Percentiles rank a stretch among this genome's conserved stretches.
Evolutionary conservation across 2,888 invertebrate genomes (phyloP).

Genomic region (Agonopterix arenella): DNA sequence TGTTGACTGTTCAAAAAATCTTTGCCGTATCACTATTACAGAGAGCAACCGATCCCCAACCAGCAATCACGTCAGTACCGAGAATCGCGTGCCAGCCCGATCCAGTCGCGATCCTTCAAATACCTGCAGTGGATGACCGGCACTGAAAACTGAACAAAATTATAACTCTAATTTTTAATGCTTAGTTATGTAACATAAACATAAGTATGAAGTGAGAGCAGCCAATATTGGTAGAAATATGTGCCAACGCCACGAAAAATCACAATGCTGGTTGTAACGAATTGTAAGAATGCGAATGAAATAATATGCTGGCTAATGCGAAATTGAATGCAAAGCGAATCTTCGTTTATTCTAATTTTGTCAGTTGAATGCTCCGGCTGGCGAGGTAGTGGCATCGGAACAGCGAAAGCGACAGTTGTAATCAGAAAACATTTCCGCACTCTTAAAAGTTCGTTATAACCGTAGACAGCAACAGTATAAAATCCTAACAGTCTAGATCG

Average conservation of each 20-base stretch:
- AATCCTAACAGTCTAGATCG: too few relatives aligned
- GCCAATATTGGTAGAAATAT: conserved; percentile 4
- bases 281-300: not conserved
- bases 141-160: conserved; percentile 53
- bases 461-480: too few relatives aligned
- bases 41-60: conserved; percentile 57
- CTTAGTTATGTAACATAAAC: conserved; percentile 18
- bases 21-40: conserved; percentile 30
- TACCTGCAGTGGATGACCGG: conserved; percentile 75
- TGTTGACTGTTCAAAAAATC: not conserved
- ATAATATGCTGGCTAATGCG: conserved; percentile 1
- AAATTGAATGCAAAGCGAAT: not conserved
- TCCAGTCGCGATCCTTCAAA: conserved; percentile 73
- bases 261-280: not conserved
- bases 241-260: not conserved
- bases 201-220: conserved; percentile 22
- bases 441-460: too few relatives aligned
- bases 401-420: too few relatives aligned
- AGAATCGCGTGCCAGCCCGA: conserved; percentile 55
- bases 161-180: conserved; percentile 23
- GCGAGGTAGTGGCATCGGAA: too few relatives aligned
- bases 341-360: not conserved
- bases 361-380: too few relatives aligned
- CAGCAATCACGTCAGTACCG: conserved; percentile 48
- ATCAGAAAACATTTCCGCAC: too few relatives aligned